Conservation (phyloP, 2,888 invertebrate genomes). For the Nomada flava region DNA sequence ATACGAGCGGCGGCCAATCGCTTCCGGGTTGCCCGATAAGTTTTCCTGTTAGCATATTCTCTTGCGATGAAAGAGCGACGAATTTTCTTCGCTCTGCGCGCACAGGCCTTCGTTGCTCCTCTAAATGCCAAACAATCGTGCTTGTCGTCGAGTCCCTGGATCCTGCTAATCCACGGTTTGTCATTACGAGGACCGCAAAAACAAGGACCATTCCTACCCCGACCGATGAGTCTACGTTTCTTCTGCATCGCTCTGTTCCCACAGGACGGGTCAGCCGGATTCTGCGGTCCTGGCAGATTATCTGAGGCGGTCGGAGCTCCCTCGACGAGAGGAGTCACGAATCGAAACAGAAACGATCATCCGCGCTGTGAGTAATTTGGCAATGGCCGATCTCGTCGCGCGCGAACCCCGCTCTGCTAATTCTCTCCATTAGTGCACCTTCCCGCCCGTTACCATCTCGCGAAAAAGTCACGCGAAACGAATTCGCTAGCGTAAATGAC, state of each 20-base stretch:
- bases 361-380: conserved; percentile 60
- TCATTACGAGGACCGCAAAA: conserved; percentile 27
- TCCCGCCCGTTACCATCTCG: conserved; percentile 7
- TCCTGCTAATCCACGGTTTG: conserved; percentile 17
- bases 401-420: conserved; percentile 18
- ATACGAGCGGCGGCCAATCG: conserved; percentile 45
- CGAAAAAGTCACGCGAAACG: conserved; percentile 13
- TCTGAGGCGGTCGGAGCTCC: background rate
- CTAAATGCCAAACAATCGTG: background rate
- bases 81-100: background rate
- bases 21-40: conserved; percentile 52
- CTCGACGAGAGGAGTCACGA: conserved; percentile 7
- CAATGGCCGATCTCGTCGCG: conserved; percentile 2
- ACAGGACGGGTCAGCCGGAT: conserved; percentile 15
- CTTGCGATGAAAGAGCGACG: conserved; percentile 4
- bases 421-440: conserved; percentile 27
- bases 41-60: conserved; percentile 51
- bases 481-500: conserved; percentile 26
- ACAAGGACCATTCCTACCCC: conserved; percentile 8
- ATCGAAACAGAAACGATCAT: conserved; percentile 61
- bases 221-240: conserved; percentile 30
- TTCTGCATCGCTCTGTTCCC: conserved; percentile 26
- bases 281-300: conserved; percentile 43
- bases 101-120: too few relatives aligned
- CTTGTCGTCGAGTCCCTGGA: background rate